Percentiles rank a stretch among this genome's conserved stretches.
These are phyloP conservation scores for Thera obeliscata DNA, from an alignment of 2,888 invertebrate genomes.

Conservation along the genomic window DNA sequence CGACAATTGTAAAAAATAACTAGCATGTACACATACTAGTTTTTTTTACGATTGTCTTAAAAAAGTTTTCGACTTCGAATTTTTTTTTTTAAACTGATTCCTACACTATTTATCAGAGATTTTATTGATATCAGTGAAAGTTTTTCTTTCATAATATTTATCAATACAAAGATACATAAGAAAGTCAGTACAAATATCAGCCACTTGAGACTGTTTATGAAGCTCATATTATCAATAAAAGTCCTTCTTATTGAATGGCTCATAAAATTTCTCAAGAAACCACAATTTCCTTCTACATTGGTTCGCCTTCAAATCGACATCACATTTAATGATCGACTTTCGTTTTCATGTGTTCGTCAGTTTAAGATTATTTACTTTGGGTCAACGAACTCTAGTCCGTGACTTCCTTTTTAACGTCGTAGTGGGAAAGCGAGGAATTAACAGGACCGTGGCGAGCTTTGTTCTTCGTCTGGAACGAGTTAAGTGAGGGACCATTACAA, in stretches of 20 bases:
- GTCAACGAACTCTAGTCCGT: conserved; percentile 72
- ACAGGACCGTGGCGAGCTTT: conserved; percentile 72
- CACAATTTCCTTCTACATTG: background rate
- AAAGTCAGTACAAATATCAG: no score
- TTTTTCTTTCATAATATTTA: no score
- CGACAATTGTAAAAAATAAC: no score
- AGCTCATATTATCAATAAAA: background rate
- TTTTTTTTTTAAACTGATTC: no score
- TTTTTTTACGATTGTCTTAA: no score
- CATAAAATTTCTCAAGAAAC: background rate
- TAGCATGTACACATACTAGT: no score
- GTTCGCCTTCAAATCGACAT: conserved; percentile 52
- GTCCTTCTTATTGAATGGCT: background rate
- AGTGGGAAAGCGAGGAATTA: conserved; percentile 75
- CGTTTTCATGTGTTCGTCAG: conserved; percentile 60
- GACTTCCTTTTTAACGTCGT: conserved; percentile 80
- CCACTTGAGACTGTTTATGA: background rate
- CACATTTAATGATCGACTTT: conserved; percentile 54
- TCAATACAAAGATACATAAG: no score
- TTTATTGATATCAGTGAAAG: no score
- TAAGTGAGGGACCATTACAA: conserved; percentile 58
- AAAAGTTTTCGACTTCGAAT: no score
- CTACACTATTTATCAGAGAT: no score
- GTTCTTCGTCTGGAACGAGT: conserved; percentile 62
- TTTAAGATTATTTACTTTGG: conserved; percentile 51